These are phyloP conservation scores for Amazona ochrocephala DNA, from an alignment of 2,797 vertebrate species.

Conservation along the genomic window DNA sequence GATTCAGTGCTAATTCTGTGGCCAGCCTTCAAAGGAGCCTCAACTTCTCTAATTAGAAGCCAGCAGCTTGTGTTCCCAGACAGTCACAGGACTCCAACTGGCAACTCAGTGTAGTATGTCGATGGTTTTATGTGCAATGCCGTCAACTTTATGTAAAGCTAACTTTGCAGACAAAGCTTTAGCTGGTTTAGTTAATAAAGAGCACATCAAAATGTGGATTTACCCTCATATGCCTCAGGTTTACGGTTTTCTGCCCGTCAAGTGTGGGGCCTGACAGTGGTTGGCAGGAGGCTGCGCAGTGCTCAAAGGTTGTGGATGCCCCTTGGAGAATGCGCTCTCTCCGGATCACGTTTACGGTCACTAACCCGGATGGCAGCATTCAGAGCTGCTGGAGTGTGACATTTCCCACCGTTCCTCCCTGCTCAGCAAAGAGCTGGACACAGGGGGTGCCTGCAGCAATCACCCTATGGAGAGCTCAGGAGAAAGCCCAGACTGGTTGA, in stretches of 20 bases:
- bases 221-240: not conserved
- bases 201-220: not conserved
- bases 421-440: not conserved
- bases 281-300: not conserved
- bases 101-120: accelerated
- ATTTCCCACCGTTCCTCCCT: not conserved
- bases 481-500: not conserved
- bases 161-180: not conserved
- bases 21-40: not conserved
- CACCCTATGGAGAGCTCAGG: not conserved
- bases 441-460: accelerated
- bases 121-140: not conserved
- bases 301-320: not conserved
- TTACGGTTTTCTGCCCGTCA: not conserved
- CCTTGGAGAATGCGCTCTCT: not conserved
- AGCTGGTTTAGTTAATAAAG: not conserved
- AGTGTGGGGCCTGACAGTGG: accelerated
- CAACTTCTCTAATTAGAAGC: conserved; percentile 18
- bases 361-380: not conserved
- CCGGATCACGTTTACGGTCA: not conserved
- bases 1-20: not conserved
- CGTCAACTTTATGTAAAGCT: not conserved
- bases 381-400: not conserved
- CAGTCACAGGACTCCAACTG: not conserved
- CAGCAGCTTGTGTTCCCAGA: not conserved